A percentile compares a stretch with the other conserved stretches of the same genome.
Evolutionary conservation across 2,113 vertebrate genomes (phyloP).

Genomic region (Aplodontia rufa): DNA sequence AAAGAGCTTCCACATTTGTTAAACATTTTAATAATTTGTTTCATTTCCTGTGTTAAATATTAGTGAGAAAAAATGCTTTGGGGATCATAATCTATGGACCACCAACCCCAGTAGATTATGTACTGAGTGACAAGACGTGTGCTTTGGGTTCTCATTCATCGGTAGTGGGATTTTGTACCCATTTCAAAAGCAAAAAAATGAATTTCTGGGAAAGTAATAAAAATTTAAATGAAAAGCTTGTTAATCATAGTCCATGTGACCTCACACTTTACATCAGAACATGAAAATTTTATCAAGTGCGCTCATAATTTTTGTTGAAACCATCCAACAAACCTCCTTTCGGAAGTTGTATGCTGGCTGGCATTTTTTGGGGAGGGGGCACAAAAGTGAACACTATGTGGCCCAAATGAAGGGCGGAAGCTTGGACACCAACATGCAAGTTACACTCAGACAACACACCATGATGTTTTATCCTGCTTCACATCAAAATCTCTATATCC

Average conservation of each 20-base stretch:
- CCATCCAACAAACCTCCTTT: neutral
- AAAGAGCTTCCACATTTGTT: neutral
- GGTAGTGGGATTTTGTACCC: neutral
- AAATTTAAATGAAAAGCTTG: neutral
- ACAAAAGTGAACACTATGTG: neutral
- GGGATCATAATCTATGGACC: neutral
- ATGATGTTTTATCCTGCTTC: neutral
- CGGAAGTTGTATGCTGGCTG: neutral
- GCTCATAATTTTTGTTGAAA: neutral
- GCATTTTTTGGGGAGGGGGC: neutral
- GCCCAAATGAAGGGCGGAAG: neutral
- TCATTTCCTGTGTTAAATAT: constrained; percentile 23
- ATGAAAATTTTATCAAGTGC: neutral
- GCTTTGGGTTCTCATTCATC: neutral
- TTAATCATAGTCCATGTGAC: neutral
- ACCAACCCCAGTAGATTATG: neutral
- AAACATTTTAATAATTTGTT: neutral
- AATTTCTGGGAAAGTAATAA: neutral
- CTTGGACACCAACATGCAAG: neutral
- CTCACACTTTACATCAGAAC: neutral
- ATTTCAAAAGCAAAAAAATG: neutral
- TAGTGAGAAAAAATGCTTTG: neutral
- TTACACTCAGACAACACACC: no score
- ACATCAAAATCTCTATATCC: neutral
- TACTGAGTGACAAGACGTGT: neutral